Evolutionary conservation across 2,113 vertebrate genomes (phyloP), one percentile per base, ranked within the genome.

Genomic region (Alces alces): DNA sequence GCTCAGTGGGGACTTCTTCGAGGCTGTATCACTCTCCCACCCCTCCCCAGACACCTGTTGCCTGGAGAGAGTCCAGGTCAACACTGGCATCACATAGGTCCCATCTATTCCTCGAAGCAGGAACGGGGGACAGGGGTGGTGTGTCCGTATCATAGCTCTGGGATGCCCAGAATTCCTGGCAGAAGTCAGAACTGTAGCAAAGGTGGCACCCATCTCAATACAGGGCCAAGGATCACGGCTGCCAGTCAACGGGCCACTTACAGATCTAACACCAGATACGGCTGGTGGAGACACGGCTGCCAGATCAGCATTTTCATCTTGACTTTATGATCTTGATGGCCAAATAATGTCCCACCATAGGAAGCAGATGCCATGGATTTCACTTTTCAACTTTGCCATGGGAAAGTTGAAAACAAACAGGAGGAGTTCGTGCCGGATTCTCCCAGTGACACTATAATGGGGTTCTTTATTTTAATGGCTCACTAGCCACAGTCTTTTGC

Each of bases 261-360:
- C 0, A 76, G 54, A 52, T 0, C 2, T 1, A 55, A 58, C 30
- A 8, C 7, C 58, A 55, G 88, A 23, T 7, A 47, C 0, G 7
- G 58, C 43, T 6, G 50, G 30, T 7, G 43, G 86, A 25, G n/a
- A 83, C 2, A 0, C 1, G 3, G 82, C 58, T 33, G 28, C 57
- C 12, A 52, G 58, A 1, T 7, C 11, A 17, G 91, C 64, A 43
- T 4, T 8, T 9, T 2, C 25, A 55, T 8, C 43, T 25, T 45
- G 21, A 23, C 15, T 80, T 91, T 33, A 19, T 39, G 52, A 30
- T 19, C 45, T 11, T 54, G 79, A 30, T 8, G 84, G 47, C 33
- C 47, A 39, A 50, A 64, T 25, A 43, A 39, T 1, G 17, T 3
- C 54, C 30, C 5, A 25, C 39, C 10, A 5, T 6, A 30, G 54